These are phyloP conservation scores for Galerucella pusilla DNA, from an alignment of 2,888 invertebrate species.

Conservation along the genomic window DNA sequence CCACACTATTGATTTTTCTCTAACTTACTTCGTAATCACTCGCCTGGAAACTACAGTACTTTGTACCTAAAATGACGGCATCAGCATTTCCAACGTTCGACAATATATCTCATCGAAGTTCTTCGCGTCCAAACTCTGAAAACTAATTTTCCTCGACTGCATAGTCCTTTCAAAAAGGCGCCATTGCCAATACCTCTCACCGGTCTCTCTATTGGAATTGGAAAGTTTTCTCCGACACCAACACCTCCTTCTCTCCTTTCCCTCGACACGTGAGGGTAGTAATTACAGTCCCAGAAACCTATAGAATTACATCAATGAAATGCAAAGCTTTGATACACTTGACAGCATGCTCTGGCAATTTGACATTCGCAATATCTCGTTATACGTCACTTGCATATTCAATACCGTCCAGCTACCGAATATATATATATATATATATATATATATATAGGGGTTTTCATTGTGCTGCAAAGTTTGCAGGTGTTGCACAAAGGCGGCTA, in stretches of 20 bases:
- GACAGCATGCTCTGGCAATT: constrained; percentile 50
- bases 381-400: constrained; percentile 56
- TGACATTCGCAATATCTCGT: constrained; percentile 57
- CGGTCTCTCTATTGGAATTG: constrained; percentile 24
- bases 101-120: constrained; percentile 26
- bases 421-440: constrained; percentile 23
- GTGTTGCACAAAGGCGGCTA: constrained; percentile 59
- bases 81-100: constrained; percentile 3
- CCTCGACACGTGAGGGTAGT: constrained; percentile 31
- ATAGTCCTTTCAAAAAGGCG: constrained; percentile 29
- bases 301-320: constrained; percentile 45
- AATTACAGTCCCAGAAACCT: constrained; percentile 42
- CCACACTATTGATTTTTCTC: not conserved
- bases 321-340: constrained; percentile 47
- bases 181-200: constrained; percentile 21
- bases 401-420: constrained; percentile 45
- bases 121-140: constrained; percentile 26
- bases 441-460: constrained; percentile 35
- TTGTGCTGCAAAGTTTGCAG: constrained; percentile 58
- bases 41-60: not conserved
- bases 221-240: constrained; percentile 26
- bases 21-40: not conserved
- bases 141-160: constrained; percentile 29
- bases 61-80: constrained; percentile 2
- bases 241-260: constrained; percentile 12